Base-by-base conservation (phyloP, 1,140 invertebrate species). In the Plectrocnemia conspersa region DNA sequence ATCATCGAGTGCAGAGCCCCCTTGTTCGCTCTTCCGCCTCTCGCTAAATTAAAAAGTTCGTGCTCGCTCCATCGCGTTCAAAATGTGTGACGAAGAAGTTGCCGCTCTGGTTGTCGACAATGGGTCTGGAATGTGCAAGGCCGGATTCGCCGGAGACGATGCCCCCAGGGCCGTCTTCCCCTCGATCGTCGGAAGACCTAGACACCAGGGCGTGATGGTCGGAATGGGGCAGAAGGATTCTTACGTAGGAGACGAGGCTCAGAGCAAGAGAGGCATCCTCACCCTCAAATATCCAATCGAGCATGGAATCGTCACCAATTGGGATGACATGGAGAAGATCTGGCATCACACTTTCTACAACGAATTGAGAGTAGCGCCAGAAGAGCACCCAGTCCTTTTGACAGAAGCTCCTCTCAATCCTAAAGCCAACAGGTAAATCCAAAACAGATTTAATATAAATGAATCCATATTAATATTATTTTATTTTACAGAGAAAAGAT, bases 321-420 rank as follows among this genome's bases (percentile, higher is more conserved):
- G 92, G 91, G 92, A 95, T 67, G 92, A 95, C 73, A 96, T 97
- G 93, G 92, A 96, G 77, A 95, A 95, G 72, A 89, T 97, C 75
- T 96, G 91, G 92, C 91, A 94, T 75, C 89, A 94, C 75, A 91
- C 89, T 61, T 95, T 93, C 79, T 94, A 93, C 81, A 95, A 93
- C 72, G 91, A 94, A 73, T 79, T 97, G 56, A 83, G 92, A 76
- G 91, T 96, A 59, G 92, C 91, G 53, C 93, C 93, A 22, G 92
- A 94, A 74, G 90, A 95, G 69, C 91, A 93, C 73, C 90, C 92
- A 48, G 89, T 95, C 38, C 81, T 96, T 58, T 77, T 95, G 54
- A 94, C 91, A 18, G 92, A 95, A 74, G 90, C 92, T 54, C 92
- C 92, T 46, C 80, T 95, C 60, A 95, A 95, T 76, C 91, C 90